These are phyloP conservation scores for Lerista edwardsae DNA, from an alignment of 2,797 vertebrate species.

Conservation along the genomic window DNA sequence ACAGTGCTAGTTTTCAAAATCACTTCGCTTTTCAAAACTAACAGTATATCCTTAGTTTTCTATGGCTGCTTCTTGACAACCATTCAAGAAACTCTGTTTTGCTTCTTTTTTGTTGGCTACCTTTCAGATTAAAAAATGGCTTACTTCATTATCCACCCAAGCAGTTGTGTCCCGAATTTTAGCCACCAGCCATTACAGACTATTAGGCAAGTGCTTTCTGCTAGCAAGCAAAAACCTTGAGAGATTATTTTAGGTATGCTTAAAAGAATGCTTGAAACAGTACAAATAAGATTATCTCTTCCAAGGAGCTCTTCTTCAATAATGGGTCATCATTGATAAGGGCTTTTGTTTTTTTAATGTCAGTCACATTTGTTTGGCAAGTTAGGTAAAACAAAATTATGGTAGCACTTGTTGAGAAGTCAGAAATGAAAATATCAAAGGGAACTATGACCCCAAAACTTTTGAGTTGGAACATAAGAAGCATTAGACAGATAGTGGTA, in stretches of 20 bases:
- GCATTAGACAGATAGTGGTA: neutral
- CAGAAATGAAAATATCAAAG: neutral
- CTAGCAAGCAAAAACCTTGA: neutral
- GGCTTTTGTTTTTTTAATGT: too few species aligned
- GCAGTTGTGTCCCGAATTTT: neutral
- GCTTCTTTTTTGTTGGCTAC: neutral
- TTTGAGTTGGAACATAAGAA: neutral
- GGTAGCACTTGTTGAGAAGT: neutral
- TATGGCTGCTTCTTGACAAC: too few species aligned
- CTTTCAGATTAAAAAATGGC: neutral
- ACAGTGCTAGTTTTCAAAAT: neutral
- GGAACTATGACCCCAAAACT: neutral
- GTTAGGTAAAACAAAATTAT: neutral
- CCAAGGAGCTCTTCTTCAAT: neutral
- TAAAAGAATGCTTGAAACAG: neutral
- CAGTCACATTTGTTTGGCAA: neutral
- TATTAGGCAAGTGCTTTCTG: neutral
- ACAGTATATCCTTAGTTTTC: neutral
- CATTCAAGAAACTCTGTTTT: neutral
- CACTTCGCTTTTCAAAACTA: neutral
- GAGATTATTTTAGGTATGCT: neutral
- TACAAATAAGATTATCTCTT: neutral
- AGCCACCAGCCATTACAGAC: neutral
- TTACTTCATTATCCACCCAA: neutral
- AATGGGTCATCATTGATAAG: neutral